phyloP scores from a whole-genome alignment of 2,888 invertebrate genomes.

The Drosophila macrospina region DNA sequence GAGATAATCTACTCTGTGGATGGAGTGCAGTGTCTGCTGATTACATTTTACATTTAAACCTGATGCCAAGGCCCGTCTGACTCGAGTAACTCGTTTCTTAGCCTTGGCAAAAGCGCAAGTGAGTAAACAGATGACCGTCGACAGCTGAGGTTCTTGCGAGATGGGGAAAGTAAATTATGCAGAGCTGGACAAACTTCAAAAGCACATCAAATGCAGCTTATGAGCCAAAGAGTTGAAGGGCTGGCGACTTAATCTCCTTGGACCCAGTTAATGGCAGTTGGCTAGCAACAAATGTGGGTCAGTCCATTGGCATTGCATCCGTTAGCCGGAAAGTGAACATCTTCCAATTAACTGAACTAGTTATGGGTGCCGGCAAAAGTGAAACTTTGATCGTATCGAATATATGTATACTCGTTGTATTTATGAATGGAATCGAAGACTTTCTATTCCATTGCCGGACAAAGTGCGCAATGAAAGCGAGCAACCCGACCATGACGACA shows the following conservation, averaged over 20 bases:
- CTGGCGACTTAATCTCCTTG: constrained; percentile 19
- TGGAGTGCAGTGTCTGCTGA: constrained; percentile 26
- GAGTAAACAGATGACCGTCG: constrained; percentile 4
- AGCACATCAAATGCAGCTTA: constrained; percentile 17
- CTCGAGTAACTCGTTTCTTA: constrained; percentile 9
- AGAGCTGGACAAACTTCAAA: constrained; percentile 10
- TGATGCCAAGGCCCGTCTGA: constrained; percentile 37
- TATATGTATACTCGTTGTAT: constrained; percentile 34
- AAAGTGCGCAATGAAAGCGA: constrained; percentile 54
- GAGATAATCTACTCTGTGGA: constrained; percentile 7
- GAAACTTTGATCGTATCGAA: constrained; percentile 49
- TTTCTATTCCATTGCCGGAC: constrained; percentile 62
- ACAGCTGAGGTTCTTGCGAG: constrained; percentile 8
- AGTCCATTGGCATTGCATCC: not conserved
- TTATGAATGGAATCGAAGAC: constrained; percentile 47
- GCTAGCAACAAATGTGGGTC: constrained; percentile 32
- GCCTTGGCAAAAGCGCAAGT: constrained; percentile 18
- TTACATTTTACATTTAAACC: constrained; percentile 38
- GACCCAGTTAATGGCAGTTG: not conserved
- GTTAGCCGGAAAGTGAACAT: constrained; percentile 25
- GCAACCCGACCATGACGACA: constrained; percentile 54
- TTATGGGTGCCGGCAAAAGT: constrained; percentile 39
- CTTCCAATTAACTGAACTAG: constrained; percentile 31
- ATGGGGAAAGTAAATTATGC: constrained; percentile 11
- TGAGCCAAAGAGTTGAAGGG: not conserved